Evolutionary conservation across 2,113 vertebrate genomes (phyloP), one percentile per base, ranked within the genome.

Genomic region (Mohoua ochrocephala): DNA sequence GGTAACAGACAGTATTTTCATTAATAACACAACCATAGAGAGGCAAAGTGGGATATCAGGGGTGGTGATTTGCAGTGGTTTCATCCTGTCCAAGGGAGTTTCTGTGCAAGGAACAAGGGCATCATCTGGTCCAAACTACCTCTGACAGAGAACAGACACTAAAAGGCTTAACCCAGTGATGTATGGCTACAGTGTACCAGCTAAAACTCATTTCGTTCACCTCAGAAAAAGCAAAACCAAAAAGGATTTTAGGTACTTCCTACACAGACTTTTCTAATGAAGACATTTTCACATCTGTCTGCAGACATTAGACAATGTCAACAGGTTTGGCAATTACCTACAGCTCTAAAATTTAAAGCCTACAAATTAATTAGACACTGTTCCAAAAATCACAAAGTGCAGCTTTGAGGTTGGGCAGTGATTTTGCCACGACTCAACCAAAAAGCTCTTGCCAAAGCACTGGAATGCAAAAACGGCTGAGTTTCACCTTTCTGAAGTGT

Each of bases 141-240:
- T 60, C 42, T 78, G 59, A 37, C 22, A 77, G 13, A 79, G 16
- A 53, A 37, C 16, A 64, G 15, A n/a, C 20, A n/a, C 13, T 37
- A 37, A n/a, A 49, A 52, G 6, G 9, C 13, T 30, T n/a, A 33
- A 37, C 41, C 44, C 44, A 80, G 2, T 0, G 2, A 33, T 15
- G 13, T 2, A 22, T 0, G 2, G 30, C 27, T 28, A 31, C 22
- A 28, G 0, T 6, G 22, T 6, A 65, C 5, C 15, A 41, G 8
- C 17, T n/a, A 47, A n/a, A 79, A 45, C 15, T n/a, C 65, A 45
- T 17, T 35, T 13, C 31, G 10, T 6, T 33, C 37, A 70, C 42
- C 52, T 80, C 37, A 79, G 28, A 47, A 35, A 80, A 85, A 81
- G 27, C 41, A 73, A 50, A 37, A 50, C 11, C 1, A 71, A 37